These are phyloP conservation scores for Poeciliopsis retropinna DNA, from an alignment of 2,113 vertebrate genomes.

Conservation along the genomic window DNA sequence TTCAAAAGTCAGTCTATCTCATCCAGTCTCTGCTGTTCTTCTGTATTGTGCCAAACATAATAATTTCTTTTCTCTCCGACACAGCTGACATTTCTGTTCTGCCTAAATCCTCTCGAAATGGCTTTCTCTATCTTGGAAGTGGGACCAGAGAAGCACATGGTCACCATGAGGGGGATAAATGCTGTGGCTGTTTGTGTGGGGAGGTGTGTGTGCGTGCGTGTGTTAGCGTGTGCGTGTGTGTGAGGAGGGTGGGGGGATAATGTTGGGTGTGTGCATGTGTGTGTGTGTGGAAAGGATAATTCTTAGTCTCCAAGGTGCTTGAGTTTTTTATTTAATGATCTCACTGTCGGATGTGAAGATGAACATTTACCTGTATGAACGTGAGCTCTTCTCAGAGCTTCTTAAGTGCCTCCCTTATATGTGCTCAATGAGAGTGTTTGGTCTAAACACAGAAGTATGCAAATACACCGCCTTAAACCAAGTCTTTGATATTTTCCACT, in stretches of 20 bases:
- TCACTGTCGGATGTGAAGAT: slow-evolving; percentile 23
- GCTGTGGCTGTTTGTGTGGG: slow-evolving; percentile 6
- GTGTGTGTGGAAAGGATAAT: background rate
- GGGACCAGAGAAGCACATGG: slow-evolving; percentile 21
- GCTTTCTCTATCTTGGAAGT: slow-evolving; percentile 22
- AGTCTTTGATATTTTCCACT: background rate
- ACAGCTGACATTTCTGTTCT: slow-evolving; percentile 43
- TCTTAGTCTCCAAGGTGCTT: slow-evolving; percentile 24
- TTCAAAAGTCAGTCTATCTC: slow-evolving; percentile 37
- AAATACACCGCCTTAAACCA: background rate
- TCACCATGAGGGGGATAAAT: slow-evolving; percentile 3
- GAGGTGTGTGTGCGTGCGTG: background rate
- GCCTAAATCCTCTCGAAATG: slow-evolving; percentile 21
- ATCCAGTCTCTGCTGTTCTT: slow-evolving; percentile 44
- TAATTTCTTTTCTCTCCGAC: slow-evolving; percentile 44
- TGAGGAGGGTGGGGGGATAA: background rate
- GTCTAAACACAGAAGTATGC: slow-evolving; percentile 27
- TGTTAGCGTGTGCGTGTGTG: background rate
- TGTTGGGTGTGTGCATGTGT: background rate
- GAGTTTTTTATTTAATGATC: slow-evolving; percentile 18
- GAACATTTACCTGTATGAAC: slow-evolving; percentile 21
- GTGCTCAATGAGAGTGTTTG: slow-evolving; percentile 38
- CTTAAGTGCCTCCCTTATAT: slow-evolving; percentile 59
- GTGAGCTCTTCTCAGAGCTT: slow-evolving; percentile 29
- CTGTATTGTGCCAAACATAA: slow-evolving; percentile 59